Conservation (phyloP, 2,888 invertebrate species). For the Lumbricus terrestris region DNA sequence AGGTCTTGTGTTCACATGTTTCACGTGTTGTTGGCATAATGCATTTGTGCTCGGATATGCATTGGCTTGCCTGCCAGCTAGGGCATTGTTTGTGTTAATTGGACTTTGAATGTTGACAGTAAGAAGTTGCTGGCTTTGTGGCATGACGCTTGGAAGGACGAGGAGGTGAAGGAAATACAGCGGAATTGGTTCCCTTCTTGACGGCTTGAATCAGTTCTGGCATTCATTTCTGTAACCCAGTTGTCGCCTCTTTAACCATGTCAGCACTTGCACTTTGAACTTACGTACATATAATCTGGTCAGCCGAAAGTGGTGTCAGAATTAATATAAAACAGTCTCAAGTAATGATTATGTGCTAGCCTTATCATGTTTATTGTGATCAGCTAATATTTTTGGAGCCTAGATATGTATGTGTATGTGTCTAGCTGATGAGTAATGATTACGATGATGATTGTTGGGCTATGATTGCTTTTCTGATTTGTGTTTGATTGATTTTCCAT, state of each 20-base stretch:
- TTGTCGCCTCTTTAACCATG: too few relatives aligned
- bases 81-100: background rate
- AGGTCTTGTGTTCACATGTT: background rate
- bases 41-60: background rate
- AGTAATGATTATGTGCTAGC: background rate
- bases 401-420: background rate
- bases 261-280: too few relatives aligned
- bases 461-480: background rate
- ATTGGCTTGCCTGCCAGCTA: background rate
- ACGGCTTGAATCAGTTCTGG: too few relatives aligned
- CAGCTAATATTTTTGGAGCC: background rate
- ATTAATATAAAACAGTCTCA: background rate
- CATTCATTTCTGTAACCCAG: too few relatives aligned
- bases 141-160: too few relatives aligned
- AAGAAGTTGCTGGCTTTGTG: too few relatives aligned
- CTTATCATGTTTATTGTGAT: background rate
- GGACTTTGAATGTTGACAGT: background rate
- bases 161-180: too few relatives aligned
- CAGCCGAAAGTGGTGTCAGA: background rate
- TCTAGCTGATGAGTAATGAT: background rate
- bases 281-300: too few relatives aligned
- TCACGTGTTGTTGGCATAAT: background rate
- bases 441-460: too few relatives aligned
- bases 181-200: too few relatives aligned
- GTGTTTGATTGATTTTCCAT: background rate